Base-by-base conservation (phyloP, 2,888 invertebrate genomes). In the Ethmia dodecea region DNA sequence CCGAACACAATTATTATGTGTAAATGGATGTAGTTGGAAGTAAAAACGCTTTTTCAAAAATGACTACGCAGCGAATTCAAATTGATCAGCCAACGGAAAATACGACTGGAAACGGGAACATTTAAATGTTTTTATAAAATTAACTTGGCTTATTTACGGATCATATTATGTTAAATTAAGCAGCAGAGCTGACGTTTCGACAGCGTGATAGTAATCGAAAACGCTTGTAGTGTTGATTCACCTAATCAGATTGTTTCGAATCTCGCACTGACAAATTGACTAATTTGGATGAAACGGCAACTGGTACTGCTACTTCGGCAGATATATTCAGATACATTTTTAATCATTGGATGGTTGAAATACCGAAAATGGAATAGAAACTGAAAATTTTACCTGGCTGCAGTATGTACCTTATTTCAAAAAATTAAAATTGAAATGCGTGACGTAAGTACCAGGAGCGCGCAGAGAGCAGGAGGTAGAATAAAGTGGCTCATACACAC, bases 1-100 rank as follows among this genome's bases (percentile, higher is more conserved):
- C 65, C 64, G 63, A 70, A 72, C 67, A 74, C 70, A 77, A 77
- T 80, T 79, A 76, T 79, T 74, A 73, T 65, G 76, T 76, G 71
- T 72, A 75, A 76, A 79, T 73, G 63, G 60, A 69, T 65, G 68
- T 66, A 68, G 67, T 69, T 61, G 48, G 53, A 60, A 63, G 61
- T 67, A 57, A 67, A 69, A 72, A 62, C 53, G 62, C 56, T 64
- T 70, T 70, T 68, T 64, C 51, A 69, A 71, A 67, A 60, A 59
- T 28, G 14, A 33, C 14, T 24, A 14, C 20, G 42, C n/a, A n/a
- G n/a, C 43, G 54, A 52, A 59, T 61, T 58, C 52, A 37, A 50
- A 61, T 55, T 55, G 59, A 60, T 61, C 55, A 52, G 40, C 42
- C 42, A 42, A 43, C 35, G 43, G 45, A 49, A 51, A 40, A 47